These are phyloP conservation scores for Coregonus suidteri DNA, from an alignment of 2,797 vertebrate genomes.

Conservation along the genomic window DNA sequence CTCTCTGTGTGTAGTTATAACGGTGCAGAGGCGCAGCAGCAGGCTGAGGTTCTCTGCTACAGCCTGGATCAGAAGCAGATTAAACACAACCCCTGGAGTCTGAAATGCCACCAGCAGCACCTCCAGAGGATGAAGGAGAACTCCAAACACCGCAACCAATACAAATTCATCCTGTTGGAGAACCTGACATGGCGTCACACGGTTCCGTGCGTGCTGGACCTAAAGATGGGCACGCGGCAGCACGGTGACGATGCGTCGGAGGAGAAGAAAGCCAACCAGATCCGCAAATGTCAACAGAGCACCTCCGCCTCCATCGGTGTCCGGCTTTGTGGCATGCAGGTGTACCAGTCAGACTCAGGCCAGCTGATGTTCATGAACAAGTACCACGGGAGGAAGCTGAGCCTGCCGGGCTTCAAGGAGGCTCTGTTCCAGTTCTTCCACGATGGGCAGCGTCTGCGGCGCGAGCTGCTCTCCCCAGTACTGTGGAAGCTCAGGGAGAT, in stretches of 20 bases:
- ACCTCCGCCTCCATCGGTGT: slow-evolving; percentile 95
- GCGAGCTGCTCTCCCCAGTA: slow-evolving; percentile 92
- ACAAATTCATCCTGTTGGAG: slow-evolving; percentile 98
- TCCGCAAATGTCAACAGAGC: slow-evolving; percentile 97
- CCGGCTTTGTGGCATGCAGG: slow-evolving; percentile 98
- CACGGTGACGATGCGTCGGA: slow-evolving; percentile 95
- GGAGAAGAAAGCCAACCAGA: slow-evolving; percentile 96
- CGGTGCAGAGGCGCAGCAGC: slow-evolving; percentile 87
- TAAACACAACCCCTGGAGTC: slow-evolving; percentile 98
- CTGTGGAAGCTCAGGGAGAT: slow-evolving; percentile 91
- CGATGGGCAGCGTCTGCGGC: slow-evolving; percentile 86
- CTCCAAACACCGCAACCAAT: slow-evolving; percentile 95
- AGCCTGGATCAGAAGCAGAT: slow-evolving; percentile 90
- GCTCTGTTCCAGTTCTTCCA: slow-evolving; percentile 98
- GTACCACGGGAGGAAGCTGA: slow-evolving; percentile 95
- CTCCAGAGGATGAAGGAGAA: slow-evolving; percentile 98
- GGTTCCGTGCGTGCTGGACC: slow-evolving; percentile 93
- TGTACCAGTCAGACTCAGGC: slow-evolving; percentile 93
- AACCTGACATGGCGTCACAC: slow-evolving; percentile 92
- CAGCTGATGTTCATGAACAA: slow-evolving; percentile 99
- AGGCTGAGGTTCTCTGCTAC: slow-evolving; percentile 92
- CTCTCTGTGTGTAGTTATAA: slow-evolving; percentile 80
- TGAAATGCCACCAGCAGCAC: slow-evolving; percentile 98
- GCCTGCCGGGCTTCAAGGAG: slow-evolving; percentile 94
- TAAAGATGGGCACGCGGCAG: slow-evolving; percentile 98